Conservation (phyloP, 2,113 vertebrate genomes). For the Acrocephalus kingi region DNA sequence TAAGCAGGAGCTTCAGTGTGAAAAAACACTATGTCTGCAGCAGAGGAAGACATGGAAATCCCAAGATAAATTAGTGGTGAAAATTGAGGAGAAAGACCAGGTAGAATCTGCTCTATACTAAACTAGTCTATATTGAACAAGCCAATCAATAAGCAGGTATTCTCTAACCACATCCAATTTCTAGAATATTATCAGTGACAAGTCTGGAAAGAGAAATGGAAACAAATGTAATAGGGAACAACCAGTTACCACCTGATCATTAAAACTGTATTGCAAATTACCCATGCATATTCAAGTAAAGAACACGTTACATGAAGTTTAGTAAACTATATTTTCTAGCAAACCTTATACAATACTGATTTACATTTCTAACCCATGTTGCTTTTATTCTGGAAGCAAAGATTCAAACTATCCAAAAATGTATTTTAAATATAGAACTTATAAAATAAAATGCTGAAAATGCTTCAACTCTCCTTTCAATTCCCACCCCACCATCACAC, state of each 20-base stretch:
- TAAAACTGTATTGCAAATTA: not conserved
- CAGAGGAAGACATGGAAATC: not conserved
- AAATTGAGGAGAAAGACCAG: not conserved
- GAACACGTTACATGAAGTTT: not conserved
- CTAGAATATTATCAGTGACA: not conserved
- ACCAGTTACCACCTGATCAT: not conserved
- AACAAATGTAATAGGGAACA: not conserved
- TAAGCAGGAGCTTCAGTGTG: not conserved
- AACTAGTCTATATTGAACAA: not conserved
- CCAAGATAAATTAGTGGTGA: not conserved
- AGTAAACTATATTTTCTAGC: not conserved
- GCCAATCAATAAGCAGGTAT: not conserved
- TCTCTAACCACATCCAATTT: not conserved
- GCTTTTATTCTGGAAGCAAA: not conserved
- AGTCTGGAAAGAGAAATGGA: not conserved
- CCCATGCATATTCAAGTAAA: not conserved
- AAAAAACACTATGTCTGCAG: not conserved
- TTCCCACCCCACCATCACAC: not conserved
- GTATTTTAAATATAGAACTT: not conserved
- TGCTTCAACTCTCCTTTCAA: not conserved
- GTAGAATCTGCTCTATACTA: not conserved
- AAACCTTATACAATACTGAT: not conserved
- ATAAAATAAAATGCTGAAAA: not conserved
- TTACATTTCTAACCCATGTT: not conserved
- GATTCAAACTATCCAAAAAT: not conserved